phyloP scores from a whole-genome alignment of 2,888 invertebrate genomes.

The Dolichomitus sp. region DNA sequence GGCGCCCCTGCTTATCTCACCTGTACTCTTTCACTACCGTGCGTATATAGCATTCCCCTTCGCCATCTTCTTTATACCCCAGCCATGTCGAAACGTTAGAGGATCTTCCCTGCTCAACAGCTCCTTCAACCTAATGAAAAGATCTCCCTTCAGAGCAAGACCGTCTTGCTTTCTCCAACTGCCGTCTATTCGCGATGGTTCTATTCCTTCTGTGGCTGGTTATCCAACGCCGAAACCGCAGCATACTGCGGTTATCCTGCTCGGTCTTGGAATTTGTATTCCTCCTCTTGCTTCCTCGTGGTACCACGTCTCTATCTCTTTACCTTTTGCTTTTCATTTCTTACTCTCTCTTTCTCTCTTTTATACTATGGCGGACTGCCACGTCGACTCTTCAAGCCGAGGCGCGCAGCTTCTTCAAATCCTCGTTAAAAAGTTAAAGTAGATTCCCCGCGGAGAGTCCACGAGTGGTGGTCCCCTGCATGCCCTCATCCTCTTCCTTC shows the following conservation, averaged over 20 bases:
- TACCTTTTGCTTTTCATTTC: conserved; percentile 40
- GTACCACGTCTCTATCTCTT: conserved; percentile 49
- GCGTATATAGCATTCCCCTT: conserved; percentile 2
- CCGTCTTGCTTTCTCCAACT: conserved; percentile 23
- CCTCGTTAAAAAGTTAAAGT: conserved; percentile 82
- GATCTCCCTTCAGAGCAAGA: conserved; percentile 47
- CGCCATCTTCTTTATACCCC: conserved; percentile 10
- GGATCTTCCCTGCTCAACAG: conserved; percentile 24
- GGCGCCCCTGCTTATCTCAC: not conserved
- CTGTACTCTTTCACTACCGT: conserved; percentile 6
- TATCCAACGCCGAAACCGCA: conserved; percentile 34
- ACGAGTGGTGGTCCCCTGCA: conserved; percentile 65
- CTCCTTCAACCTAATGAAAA: conserved; percentile 60
- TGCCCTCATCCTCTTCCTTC: conserved; percentile 38
- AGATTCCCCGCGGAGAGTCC: conserved; percentile 71
- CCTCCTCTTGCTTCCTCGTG: conserved; percentile 50
- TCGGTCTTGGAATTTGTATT: conserved; percentile 58
- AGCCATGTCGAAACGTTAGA: conserved; percentile 31
- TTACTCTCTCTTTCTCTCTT: conserved; percentile 22
- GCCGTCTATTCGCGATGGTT: conserved; percentile 39
- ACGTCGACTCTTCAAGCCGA: conserved; percentile 58
- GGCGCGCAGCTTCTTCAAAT: conserved; percentile 75
- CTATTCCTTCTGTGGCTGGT: conserved; percentile 42
- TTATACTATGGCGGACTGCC: conserved; percentile 45
- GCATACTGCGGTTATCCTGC: conserved; percentile 49